Conservation (phyloP, 2,888 invertebrate genomes). For the Chirona hameri region DNA sequence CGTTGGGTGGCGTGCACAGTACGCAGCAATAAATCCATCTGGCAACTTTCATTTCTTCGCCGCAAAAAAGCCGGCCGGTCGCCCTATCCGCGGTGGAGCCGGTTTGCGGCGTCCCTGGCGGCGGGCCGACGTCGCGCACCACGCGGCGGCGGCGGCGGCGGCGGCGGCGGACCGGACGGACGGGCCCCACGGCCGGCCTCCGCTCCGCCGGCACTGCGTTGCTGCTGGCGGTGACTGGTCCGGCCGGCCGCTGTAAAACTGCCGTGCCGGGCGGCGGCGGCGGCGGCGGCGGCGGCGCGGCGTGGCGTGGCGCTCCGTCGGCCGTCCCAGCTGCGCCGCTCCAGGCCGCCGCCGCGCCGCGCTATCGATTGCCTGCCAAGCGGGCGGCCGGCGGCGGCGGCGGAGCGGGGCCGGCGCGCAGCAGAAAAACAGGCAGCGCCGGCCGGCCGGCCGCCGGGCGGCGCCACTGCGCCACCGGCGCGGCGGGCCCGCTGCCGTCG, state of each 20-base stretch:
- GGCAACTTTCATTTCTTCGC: too few relatives aligned
- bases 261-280: not conserved
- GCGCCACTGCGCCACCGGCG: not conserved
- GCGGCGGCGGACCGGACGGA: not conserved
- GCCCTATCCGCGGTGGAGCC: too few relatives aligned
- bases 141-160: not conserved
- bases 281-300: not conserved
- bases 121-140: not conserved
- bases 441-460: not conserved
- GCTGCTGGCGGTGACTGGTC: not conserved
- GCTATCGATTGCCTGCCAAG: conserved; percentile 2
- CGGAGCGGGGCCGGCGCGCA: not conserved
- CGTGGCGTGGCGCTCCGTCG: not conserved
- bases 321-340: not conserved
- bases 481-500: not conserved
- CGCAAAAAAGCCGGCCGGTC: too few relatives aligned
- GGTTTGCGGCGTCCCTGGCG: not conserved
- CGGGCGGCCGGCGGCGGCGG: not conserved
- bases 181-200: not conserved
- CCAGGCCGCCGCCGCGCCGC: not conserved
- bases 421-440: not conserved
- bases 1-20: too few relatives aligned
- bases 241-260: not conserved
- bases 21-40: too few relatives aligned
- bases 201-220: not conserved